Conservation (phyloP, 2,888 invertebrate genomes). For the Pinctada fucata region DNA sequence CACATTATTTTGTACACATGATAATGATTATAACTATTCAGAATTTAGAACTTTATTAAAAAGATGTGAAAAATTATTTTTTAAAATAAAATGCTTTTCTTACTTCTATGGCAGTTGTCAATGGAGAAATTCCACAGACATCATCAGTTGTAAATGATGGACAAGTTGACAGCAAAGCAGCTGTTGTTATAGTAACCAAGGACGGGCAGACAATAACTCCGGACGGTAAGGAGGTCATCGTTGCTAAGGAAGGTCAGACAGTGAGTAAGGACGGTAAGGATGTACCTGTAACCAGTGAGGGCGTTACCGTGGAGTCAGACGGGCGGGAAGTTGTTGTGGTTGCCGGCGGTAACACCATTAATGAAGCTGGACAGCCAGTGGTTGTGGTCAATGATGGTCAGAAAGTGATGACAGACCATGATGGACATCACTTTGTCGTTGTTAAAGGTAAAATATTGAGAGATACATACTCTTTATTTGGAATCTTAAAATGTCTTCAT, state of each 20-base stretch:
- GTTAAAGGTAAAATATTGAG: not conserved
- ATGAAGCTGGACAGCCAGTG: constrained; percentile 1
- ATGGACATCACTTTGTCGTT: not conserved
- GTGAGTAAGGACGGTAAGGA: constrained; percentile 6
- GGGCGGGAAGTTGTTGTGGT: constrained; percentile 23
- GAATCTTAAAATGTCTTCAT: too few relatives aligned
- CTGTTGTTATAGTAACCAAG: constrained; percentile 11
- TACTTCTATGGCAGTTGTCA: not conserved
- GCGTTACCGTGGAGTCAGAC: constrained; percentile 16
- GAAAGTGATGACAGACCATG: constrained; percentile 10
- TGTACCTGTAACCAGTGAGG: not conserved
- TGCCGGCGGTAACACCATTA: constrained; percentile 20
- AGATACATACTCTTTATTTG: too few relatives aligned
- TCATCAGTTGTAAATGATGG: constrained; percentile 23
- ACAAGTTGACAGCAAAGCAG: not conserved
- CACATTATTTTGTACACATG: too few relatives aligned
- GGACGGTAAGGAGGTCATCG: constrained; percentile 25
- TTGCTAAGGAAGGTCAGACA: constrained; percentile 17
- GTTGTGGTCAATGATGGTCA: constrained; percentile 15
- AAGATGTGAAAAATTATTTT: not conserved
- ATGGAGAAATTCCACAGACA: constrained; percentile 10
- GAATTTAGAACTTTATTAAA: not conserved
- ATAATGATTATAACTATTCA: too few relatives aligned
- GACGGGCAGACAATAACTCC: constrained; percentile 12
- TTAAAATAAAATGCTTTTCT: not conserved